Percentiles rank a stretch among this genome's conserved stretches.
Conservation (phyloP, 2,113 vertebrate species). For the Vidua macroura region DNA sequence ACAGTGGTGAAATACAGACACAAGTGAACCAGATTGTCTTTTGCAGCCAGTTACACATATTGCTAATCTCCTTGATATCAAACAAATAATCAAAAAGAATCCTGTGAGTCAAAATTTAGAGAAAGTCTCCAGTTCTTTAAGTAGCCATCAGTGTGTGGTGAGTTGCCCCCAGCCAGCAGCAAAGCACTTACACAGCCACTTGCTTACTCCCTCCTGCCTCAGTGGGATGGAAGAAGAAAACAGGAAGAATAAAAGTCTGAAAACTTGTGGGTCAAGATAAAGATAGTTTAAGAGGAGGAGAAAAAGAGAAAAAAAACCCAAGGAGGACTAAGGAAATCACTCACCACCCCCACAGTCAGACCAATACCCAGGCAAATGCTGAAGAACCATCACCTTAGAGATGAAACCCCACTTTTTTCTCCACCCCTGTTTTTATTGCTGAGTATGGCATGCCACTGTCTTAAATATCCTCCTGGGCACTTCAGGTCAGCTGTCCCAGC, state of each 20-base stretch:
- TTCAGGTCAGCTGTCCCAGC: background rate
- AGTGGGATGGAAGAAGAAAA: background rate
- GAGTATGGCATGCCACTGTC: background rate
- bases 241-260: background rate
- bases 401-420: background rate
- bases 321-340: background rate
- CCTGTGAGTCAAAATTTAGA: background rate
- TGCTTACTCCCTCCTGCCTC: background rate
- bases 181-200: background rate
- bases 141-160: background rate
- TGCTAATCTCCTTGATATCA: background rate
- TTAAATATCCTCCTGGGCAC: background rate
- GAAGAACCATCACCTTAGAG: background rate
- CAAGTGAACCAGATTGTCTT: background rate
- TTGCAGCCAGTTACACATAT: background rate
- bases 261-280: background rate
- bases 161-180: background rate
- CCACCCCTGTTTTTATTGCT: background rate
- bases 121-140: background rate
- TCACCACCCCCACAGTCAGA: background rate
- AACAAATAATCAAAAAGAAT: background rate
- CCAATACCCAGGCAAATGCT: background rate
- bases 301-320: background rate
- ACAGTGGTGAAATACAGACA: background rate
- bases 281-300: background rate